Evolutionary conservation across 2,888 invertebrate species (phyloP).

Genomic region (Hanleya hanleyi): DNA sequence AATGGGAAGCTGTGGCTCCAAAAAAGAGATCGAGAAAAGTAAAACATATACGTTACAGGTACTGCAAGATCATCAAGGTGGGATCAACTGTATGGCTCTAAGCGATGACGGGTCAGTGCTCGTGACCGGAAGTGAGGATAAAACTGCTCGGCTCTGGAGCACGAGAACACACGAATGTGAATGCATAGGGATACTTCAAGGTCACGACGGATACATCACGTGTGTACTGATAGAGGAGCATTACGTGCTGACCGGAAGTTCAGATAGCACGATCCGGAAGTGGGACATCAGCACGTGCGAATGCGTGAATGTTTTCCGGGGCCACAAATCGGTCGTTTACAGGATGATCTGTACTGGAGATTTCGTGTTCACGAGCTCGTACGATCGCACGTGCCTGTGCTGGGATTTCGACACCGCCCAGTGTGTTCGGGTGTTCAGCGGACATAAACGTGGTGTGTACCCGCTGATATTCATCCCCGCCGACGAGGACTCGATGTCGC

Average conservation of each 20-base stretch:
- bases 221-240: constrained; percentile 74
- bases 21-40: constrained; percentile 28
- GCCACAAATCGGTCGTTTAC: constrained; percentile 74
- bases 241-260: constrained; percentile 75
- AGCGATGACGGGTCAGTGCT: constrained; percentile 75
- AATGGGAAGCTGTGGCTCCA: constrained; percentile 3
- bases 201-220: constrained; percentile 75
- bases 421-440: constrained; percentile 72
- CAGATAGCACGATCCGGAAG: constrained; percentile 75
- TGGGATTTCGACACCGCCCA: constrained; percentile 75
- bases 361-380: constrained; percentile 71
- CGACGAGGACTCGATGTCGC: constrained; percentile 64
- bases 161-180: constrained; percentile 74
- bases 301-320: constrained; percentile 73
- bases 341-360: constrained; percentile 75
- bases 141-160: constrained; percentile 75
- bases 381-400: constrained; percentile 71
- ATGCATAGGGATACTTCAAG: constrained; percentile 74
- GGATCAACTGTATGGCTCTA: constrained; percentile 76
- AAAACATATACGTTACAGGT: constrained; percentile 61
- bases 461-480: constrained; percentile 75
- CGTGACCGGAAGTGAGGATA: constrained; percentile 76
- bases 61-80: constrained; percentile 72
- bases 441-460: constrained; percentile 75
- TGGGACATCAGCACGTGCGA: constrained; percentile 76